Conservation (phyloP, 2,113 vertebrate species). For the Serilophus lunatus region DNA sequence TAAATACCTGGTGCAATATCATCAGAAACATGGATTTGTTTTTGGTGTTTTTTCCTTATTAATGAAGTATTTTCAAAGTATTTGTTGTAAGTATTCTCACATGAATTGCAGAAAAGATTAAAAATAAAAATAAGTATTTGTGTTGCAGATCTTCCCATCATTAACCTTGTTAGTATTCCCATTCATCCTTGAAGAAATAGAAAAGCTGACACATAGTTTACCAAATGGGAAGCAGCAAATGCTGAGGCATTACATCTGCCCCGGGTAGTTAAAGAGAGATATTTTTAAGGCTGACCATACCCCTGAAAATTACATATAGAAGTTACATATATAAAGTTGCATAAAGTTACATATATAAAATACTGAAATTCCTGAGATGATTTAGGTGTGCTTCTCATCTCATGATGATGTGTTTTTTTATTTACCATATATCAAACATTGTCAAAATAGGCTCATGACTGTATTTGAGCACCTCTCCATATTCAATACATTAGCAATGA, state of each 20-base stretch:
- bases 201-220: background rate
- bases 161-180: background rate
- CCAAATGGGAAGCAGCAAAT: background rate
- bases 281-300: rapidly evolving
- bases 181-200: background rate
- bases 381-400: background rate
- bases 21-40: background rate
- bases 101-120: background rate
- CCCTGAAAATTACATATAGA: no score
- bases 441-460: background rate
- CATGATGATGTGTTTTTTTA: background rate
- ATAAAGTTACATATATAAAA: background rate
- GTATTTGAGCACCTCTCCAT: background rate
- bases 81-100: background rate
- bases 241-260: background rate
- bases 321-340: background rate
- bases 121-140: no score
- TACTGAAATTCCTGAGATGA: background rate
- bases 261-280: background rate
- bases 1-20: no score
- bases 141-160: background rate
- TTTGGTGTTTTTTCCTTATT: background rate
- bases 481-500: background rate
- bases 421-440: background rate
- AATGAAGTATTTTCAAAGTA: background rate